A percentile compares a stretch with the other conserved stretches of the same genome.
Evolutionary conservation across 2,888 invertebrate species (phyloP).

Genomic region (Patella pellucida): DNA sequence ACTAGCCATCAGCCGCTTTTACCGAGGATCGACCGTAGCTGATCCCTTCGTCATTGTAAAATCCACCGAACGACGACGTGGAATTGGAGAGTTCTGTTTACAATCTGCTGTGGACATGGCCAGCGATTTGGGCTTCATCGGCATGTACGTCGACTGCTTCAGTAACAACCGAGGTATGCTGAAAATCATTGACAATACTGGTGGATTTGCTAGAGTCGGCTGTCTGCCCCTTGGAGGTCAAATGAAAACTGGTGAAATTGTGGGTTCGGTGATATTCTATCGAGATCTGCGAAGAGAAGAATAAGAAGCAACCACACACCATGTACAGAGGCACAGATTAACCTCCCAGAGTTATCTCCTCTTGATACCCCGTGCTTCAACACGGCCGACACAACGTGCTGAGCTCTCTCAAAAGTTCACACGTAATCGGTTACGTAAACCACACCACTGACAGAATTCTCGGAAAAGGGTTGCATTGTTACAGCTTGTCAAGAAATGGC

Average conservation of each 20-base stretch:
- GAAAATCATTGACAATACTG: constrained; percentile 35
- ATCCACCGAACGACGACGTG: constrained; percentile 36
- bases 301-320: background rate
- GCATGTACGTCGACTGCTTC: constrained; percentile 45
- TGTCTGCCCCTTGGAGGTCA: constrained; percentile 38
- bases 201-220: constrained; percentile 38
- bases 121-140: constrained; percentile 38
- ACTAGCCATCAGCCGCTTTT: constrained; percentile 42
- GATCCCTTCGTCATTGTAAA: constrained; percentile 46
- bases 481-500: background rate
- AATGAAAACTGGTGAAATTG: constrained; percentile 33
- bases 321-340: too few relatives aligned
- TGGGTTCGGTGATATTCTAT: constrained; percentile 36
- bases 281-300: constrained; percentile 24
- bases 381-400: too few relatives aligned
- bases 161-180: constrained; percentile 40
- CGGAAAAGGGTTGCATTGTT: background rate
- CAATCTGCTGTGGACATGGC: constrained; percentile 38
- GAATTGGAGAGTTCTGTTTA: constrained; percentile 45
- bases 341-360: too few relatives aligned
- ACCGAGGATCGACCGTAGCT: constrained; percentile 38
- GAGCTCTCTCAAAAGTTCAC: background rate
- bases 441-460: background rate
- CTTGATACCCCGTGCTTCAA: too few relatives aligned
- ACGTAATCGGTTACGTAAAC: constrained; percentile 3